Conservation (phyloP, 2,113 vertebrate species). For the Pipra filicauda region DNA sequence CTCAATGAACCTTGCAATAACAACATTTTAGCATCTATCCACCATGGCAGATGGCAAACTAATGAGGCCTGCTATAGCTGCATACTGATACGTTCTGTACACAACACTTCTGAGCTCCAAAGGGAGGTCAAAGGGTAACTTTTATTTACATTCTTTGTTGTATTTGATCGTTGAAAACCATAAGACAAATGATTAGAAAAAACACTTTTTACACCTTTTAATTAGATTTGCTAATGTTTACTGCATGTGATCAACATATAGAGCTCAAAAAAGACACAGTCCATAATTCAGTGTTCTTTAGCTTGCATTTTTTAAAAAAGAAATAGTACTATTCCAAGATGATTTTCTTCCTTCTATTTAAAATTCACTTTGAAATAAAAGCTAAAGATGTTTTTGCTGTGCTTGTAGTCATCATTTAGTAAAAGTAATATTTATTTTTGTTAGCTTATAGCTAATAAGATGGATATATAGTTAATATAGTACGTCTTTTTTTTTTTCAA, state of each 20-base stretch:
- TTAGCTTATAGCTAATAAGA: neutral
- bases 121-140: constrained; percentile 73
- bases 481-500: neutral
- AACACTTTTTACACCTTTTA: constrained; percentile 23
- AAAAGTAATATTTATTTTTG: neutral
- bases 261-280: neutral
- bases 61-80: constrained; percentile 81
- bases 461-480: neutral
- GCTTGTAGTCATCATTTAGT: neutral
- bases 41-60: constrained; percentile 83
- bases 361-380: neutral
- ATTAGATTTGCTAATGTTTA: constrained; percentile 39
- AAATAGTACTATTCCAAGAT: neutral
- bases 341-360: neutral
- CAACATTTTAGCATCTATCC: constrained; percentile 82
- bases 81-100: constrained; percentile 76
- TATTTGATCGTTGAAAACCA: constrained; percentile 35
- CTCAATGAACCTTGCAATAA: constrained; percentile 84
- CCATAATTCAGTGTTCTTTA: neutral
- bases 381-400: neutral
- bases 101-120: constrained; percentile 30
- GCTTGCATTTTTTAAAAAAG: neutral
- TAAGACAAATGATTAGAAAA: constrained; percentile 50
- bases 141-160: constrained; percentile 67
- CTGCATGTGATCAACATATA: neutral